Evolutionary conservation across 2,113 vertebrate genomes (phyloP).

Genomic region (Crotophaga sulcirostris): DNA sequence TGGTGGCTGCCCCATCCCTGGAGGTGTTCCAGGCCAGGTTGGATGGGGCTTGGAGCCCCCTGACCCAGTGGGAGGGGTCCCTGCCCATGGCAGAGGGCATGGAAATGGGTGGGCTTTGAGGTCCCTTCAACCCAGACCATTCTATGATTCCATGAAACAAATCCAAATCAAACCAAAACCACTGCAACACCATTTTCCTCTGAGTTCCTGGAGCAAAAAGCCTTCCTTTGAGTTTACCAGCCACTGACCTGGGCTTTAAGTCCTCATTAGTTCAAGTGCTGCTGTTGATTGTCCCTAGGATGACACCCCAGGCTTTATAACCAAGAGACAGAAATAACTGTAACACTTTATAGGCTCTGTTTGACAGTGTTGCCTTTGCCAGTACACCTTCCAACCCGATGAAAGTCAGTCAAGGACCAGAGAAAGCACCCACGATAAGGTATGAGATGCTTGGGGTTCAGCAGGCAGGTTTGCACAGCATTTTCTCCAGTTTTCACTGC

Average conservation of each 20-base stretch:
- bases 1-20: too few species aligned
- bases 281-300: neutral
- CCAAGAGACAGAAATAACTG: neutral
- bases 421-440: neutral
- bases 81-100: too few species aligned
- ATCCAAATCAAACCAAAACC: too few species aligned
- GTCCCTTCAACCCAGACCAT: too few species aligned
- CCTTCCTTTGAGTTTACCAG: neutral
- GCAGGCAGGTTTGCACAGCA: conserved; percentile 3
- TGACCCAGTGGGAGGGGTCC: too few species aligned
- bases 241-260: neutral
- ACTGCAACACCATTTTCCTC: neutral
- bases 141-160: too few species aligned
- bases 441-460: neutral
- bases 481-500: conserved; percentile 12
- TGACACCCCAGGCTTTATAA: neutral
- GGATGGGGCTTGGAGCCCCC: too few species aligned
- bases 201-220: neutral
- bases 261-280: neutral
- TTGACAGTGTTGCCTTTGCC: neutral
- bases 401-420: neutral
- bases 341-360: neutral
- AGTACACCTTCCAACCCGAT: neutral
- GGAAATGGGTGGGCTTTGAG: too few species aligned
- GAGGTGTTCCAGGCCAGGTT: too few species aligned